A percentile compares a stretch with the other conserved stretches of the same genome.
Conservation (phyloP, 2,113 vertebrate genomes). For the Onychorhynchus coronatus region DNA sequence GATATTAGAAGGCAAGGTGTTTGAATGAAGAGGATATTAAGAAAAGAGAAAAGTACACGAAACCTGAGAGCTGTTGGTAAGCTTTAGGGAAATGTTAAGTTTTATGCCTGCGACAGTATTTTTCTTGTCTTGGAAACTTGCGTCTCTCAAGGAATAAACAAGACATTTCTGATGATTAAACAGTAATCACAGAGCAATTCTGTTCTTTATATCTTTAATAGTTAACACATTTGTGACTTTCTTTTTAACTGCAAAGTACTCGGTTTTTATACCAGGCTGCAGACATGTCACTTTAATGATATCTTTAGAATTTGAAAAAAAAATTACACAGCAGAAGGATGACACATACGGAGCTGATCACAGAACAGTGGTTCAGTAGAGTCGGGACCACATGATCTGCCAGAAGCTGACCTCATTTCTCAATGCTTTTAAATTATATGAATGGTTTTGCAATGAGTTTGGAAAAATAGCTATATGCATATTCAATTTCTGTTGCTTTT, state of each 20-base stretch:
- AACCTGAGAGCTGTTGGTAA: background rate
- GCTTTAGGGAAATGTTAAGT: background rate
- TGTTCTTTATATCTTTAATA: background rate
- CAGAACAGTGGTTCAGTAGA: slow-evolving; percentile 72
- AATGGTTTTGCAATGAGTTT: slow-evolving; percentile 14
- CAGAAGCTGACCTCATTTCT: slow-evolving; percentile 80
- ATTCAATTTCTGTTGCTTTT: background rate
- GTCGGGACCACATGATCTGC: slow-evolving; percentile 60
- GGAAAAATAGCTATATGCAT: background rate
- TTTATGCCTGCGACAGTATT: background rate
- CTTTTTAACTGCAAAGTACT: background rate
- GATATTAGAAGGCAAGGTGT: background rate
- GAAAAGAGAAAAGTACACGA: background rate
- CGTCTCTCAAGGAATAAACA: background rate
- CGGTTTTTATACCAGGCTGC: slow-evolving; percentile 7
- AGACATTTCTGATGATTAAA: background rate
- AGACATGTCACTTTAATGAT: slow-evolving; percentile 52
- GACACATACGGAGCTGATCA: slow-evolving; percentile 72
- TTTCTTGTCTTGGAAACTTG: background rate
- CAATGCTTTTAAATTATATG: slow-evolving; percentile 47
- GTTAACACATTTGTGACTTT: background rate
- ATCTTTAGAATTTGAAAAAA: slow-evolving; percentile 58
- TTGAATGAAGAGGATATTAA: background rate
- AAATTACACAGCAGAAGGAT: slow-evolving; percentile 73
- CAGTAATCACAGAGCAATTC: background rate